A percentile compares a stretch with the other conserved stretches of the same genome.
phyloP scores from a whole-genome alignment of 2,113 vertebrate species.

The Oxygymnocypris stewartii region DNA sequence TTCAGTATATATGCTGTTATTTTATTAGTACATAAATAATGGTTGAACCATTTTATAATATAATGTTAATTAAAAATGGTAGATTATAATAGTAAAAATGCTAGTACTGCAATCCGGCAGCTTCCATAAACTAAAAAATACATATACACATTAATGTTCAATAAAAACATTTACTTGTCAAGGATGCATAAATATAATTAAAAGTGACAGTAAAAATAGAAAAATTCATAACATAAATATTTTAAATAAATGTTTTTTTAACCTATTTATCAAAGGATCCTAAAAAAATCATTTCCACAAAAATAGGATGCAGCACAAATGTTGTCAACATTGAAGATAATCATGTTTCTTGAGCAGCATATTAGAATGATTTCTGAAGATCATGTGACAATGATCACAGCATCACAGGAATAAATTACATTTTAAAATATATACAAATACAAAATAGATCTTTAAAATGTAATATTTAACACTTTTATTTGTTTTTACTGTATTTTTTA shows the following conservation, averaged over 20 bases:
- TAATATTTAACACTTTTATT: no score
- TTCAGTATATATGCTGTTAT: not conserved
- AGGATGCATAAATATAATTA: no score
- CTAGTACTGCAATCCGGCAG: not conserved
- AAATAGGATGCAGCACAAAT: not conserved
- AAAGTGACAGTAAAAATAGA: no score
- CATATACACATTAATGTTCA: not conserved
- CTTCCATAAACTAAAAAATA: not conserved
- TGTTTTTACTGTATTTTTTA: no score
- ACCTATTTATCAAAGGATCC: not conserved
- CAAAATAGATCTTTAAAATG: no score
- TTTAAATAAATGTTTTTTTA: no score
- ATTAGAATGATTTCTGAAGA: no score
- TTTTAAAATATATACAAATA: no score
- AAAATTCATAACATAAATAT: no score
- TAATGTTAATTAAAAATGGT: not conserved
- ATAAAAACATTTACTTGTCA: not conserved
- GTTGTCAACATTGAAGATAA: not conserved
- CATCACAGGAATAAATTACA: not conserved
- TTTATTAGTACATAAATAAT: not conserved
- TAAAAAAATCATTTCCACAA: not conserved
- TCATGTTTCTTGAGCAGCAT: not conserved
- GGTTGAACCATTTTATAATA: not conserved
- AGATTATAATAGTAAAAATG: not conserved
- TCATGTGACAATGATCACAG: not conserved